phyloP scores from a whole-genome alignment of 2,113 vertebrate genomes.

The Aspiorhynchus laticeps region DNA sequence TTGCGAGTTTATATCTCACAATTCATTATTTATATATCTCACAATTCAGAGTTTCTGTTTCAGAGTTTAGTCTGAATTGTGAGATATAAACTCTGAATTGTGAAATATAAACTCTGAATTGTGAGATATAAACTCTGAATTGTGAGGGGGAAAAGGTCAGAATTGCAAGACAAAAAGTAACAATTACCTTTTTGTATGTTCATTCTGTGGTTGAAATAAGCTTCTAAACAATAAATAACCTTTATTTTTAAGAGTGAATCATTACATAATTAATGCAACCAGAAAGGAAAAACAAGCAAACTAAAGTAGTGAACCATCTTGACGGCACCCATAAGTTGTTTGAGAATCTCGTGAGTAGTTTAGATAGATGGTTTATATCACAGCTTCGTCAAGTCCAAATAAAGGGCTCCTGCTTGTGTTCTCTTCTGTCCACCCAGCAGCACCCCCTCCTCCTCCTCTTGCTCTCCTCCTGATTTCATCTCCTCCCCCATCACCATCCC shows the following conservation, averaged over 20 bases:
- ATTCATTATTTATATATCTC: too few relatives aligned
- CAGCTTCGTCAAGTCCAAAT: neutral
- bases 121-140: too few relatives aligned
- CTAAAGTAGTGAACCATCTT: neutral
- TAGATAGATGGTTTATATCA: neutral
- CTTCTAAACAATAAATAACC: neutral
- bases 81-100: too few relatives aligned
- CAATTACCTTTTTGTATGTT: too few relatives aligned
- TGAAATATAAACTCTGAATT: too few relatives aligned
- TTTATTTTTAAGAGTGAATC: neutral
- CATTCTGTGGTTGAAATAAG: too few relatives aligned
- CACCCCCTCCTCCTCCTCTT: neutral
- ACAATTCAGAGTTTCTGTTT: too few relatives aligned
- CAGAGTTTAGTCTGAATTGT: too few relatives aligned
- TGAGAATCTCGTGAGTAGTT: neutral
- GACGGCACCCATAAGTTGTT: neutral
- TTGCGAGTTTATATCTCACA: too few relatives aligned
- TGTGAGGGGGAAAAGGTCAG: too few relatives aligned
- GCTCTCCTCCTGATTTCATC: neutral
- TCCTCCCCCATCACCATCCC: slow-evolving; percentile 33
- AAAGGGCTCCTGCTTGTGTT: neutral
- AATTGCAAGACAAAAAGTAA: too few relatives aligned
- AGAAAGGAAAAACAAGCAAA: neutral
- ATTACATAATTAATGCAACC: neutral
- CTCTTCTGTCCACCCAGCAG: neutral